phyloP scores from a whole-genome alignment of 2,797 vertebrate species.

The Hydrolagus colliei region DNA sequence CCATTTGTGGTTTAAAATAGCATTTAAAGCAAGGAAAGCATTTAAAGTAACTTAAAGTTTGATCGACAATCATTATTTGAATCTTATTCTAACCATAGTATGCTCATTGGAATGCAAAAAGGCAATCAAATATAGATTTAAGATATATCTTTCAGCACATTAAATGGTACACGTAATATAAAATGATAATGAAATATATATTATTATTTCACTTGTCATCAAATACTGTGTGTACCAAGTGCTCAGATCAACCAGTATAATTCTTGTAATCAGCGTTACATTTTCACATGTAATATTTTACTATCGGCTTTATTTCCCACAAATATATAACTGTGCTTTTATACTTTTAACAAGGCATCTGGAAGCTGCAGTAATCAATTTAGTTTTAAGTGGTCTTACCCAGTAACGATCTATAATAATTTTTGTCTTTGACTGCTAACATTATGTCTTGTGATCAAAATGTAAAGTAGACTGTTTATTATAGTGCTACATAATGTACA shows the following conservation, averaged over 20 bases:
- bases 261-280: too few species aligned
- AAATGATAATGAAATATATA: not conserved
- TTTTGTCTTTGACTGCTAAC: too few species aligned
- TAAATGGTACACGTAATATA: not conserved
- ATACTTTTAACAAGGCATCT: not conserved
- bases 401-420: too few species aligned
- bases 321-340: not conserved
- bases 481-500: not conserved
- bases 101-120: not conserved
- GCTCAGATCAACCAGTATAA: not conserved
- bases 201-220: too few species aligned
- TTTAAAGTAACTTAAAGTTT: too few species aligned
- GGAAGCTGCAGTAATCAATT: not conserved
- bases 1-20: not conserved
- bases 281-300: slow-evolving; percentile 6
- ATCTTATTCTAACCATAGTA: too few species aligned
- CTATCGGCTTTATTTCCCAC: not conserved
- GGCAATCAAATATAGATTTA: not conserved
- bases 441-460: too few species aligned
- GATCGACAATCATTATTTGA: too few species aligned
- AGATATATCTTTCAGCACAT: not conserved
- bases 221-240: too few species aligned
- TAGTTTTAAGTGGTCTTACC: too few species aligned
- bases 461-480: too few species aligned
- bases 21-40: not conserved